A percentile compares a stretch with the other conserved stretches of the same genome.
phyloP scores from a whole-genome alignment of 2,113 vertebrate genomes.

The Amphiprion percula region DNA sequence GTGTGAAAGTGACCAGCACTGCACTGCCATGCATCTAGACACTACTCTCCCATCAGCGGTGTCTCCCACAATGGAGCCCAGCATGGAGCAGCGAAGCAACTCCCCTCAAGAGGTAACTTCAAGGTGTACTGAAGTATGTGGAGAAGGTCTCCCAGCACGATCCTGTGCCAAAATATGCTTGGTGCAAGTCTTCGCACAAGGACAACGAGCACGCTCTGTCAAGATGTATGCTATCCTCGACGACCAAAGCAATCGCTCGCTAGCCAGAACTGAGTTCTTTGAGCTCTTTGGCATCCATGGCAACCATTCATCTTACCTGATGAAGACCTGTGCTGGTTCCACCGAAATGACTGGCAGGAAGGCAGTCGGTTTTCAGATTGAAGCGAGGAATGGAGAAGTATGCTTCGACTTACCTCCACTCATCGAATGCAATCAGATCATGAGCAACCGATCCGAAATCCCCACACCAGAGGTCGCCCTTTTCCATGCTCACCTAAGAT shows the following conservation, averaged over 20 bases:
- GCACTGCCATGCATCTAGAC: conserved; percentile 24
- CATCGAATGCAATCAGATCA: conserved; percentile 22
- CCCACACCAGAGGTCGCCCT: conserved; percentile 12
- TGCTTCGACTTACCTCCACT: conserved; percentile 1
- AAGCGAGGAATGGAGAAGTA: background rate
- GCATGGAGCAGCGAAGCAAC: background rate
- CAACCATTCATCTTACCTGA: background rate
- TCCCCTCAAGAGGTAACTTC: conserved; percentile 1
- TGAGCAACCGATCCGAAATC: conserved; percentile 10
- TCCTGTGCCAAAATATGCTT: conserved; percentile 41
- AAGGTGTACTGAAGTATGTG: conserved; percentile 41
- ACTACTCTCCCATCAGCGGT: background rate
- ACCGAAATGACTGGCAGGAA: conserved; percentile 14
- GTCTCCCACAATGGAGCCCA: background rate
- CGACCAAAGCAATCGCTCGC: conserved; percentile 34
- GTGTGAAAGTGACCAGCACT: conserved; percentile 33
- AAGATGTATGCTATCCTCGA: conserved; percentile 37
- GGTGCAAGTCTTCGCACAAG: conserved; percentile 19
- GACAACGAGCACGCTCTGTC: background rate
- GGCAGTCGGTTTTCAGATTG: conserved; percentile 10
- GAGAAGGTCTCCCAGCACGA: background rate
- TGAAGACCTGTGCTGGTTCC: conserved; percentile 31
- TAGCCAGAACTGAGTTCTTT: conserved; percentile 38
- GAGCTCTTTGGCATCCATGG: conserved; percentile 18
- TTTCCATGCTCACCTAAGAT: no score